A percentile compares a stretch with the other conserved stretches of the same genome.
Conservation (phyloP, 2,113 vertebrate species). For the Sprattus sprattus region DNA sequence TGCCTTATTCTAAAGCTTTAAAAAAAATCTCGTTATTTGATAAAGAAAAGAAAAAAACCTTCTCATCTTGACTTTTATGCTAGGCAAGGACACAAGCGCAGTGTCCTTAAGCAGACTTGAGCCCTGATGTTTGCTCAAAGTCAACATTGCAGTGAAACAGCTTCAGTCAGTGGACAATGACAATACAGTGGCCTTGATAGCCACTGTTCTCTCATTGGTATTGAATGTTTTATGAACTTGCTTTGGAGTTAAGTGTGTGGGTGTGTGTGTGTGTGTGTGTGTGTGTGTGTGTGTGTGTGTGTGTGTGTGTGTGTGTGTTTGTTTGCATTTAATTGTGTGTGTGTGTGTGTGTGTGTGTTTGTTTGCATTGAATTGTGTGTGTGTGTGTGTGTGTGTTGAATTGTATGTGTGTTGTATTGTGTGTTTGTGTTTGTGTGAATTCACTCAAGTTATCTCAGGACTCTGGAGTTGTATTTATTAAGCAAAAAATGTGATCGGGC, state of each 20-base stretch:
- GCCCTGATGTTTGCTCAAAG: neutral
- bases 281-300: neutral
- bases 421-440: neutral
- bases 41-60: neutral
- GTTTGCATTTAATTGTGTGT: no score
- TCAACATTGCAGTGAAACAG: neutral
- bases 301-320: no score
- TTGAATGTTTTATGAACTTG: neutral
- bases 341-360: no score
- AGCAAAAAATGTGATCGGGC: no score
- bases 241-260: neutral
- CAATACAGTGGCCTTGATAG: neutral
- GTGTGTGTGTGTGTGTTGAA: no score
- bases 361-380: no score
- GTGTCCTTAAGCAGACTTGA: neutral
- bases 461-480: no score
- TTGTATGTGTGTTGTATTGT: no score
- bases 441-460: neutral
- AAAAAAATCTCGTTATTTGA: neutral
- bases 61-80: neutral
- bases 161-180: neutral
- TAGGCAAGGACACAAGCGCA: neutral
- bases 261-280: slow-evolving; percentile 1
- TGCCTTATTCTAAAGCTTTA: neutral
- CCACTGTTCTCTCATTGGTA: no score